These are phyloP conservation scores for Arge pagana DNA, from an alignment of 2,888 invertebrate species.

Conservation along the genomic window DNA sequence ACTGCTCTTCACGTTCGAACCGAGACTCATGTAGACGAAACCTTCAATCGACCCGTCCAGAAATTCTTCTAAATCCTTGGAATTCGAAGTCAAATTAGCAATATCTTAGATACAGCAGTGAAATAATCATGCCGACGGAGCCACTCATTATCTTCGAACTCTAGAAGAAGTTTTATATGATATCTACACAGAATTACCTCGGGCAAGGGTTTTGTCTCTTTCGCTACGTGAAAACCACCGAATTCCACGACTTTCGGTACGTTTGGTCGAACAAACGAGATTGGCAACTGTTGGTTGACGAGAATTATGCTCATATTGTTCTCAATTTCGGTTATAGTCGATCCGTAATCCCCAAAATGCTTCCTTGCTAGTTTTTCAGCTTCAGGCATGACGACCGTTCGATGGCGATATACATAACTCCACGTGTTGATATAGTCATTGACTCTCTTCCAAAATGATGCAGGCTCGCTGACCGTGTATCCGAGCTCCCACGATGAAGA, in stretches of 20 bases:
- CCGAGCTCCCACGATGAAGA: constrained; percentile 37
- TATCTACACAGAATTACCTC: too few species aligned
- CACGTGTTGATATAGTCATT: constrained; percentile 26
- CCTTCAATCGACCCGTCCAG: constrained; percentile 57
- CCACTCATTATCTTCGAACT: too few species aligned
- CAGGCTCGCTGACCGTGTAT: constrained; percentile 15
- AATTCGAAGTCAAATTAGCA: too few species aligned
- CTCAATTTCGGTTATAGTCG: constrained; percentile 27
- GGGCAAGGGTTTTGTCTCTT: not conserved
- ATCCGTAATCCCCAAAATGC: constrained; percentile 29
- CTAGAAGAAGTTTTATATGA: too few species aligned
- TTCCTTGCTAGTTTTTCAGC: constrained; percentile 28
- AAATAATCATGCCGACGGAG: too few species aligned
- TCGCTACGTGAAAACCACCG: constrained; percentile 16
- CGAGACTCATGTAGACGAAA: constrained; percentile 60
- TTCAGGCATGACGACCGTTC: not conserved
- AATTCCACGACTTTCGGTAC: constrained; percentile 33
- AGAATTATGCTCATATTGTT: constrained; percentile 34
- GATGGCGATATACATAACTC: constrained; percentile 11
- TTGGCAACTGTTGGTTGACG: constrained; percentile 26
- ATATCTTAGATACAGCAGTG: too few species aligned
- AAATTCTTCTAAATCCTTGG: constrained; percentile 54
- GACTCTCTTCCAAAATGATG: constrained; percentile 33
- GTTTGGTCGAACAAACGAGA: constrained; percentile 24
- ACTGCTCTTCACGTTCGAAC: constrained; percentile 58